Base-by-base conservation (phyloP, 2,797 vertebrate species). In the Trachops cirrhosus region DNA sequence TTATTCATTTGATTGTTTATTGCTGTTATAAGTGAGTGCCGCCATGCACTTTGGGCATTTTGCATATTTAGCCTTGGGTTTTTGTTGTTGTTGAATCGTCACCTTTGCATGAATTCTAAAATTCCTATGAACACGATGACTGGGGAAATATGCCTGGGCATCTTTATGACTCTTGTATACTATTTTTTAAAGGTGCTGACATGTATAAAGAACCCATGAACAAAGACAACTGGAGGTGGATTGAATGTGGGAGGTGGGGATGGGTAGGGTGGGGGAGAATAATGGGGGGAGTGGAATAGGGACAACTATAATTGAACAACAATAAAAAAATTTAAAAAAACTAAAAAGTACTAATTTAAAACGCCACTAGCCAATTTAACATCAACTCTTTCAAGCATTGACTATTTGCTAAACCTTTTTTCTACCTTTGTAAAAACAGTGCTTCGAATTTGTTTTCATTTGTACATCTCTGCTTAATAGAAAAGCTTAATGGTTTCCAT, bases 361-460 rank as follows among this genome's bases (percentile, higher is more conserved):
- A 80, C 73, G 22, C 10, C 62, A 48, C 50, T 82, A 82, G 21
- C 22, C 57, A 91, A 18, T 70, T 82, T 92, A 94, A 77, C 59
- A 68, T 85, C 29, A 94, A 78, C 7, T 64, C 52, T 93, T 91
- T 62, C n/a, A 93, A 93, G 44, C 46, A 24, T 86, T 92, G 41
- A 68, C 9, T 94, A 46, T 78, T 93, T 89, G 50, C 50, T 50
- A 62, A 88, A 91, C 8, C 29, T 44, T 93, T 91, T 90, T 86
- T 29, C 82, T 94, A 54, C 54, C 79, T 97, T 77, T 84, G 44
- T 32, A 50, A 67, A 91, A 85, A 74, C 16, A 77, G 24, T 59
- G 39, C 67, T 95, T 96, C 52, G n/a, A 52, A 86, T 86, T 93
- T 94, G 57, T 84, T 97, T 96, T 93, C n/a, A 85, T 54, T 68